Percentiles rank a stretch among this genome's conserved stretches.
Conservation (phyloP, 2,113 vertebrate species). For the Phaetusa simplex region DNA sequence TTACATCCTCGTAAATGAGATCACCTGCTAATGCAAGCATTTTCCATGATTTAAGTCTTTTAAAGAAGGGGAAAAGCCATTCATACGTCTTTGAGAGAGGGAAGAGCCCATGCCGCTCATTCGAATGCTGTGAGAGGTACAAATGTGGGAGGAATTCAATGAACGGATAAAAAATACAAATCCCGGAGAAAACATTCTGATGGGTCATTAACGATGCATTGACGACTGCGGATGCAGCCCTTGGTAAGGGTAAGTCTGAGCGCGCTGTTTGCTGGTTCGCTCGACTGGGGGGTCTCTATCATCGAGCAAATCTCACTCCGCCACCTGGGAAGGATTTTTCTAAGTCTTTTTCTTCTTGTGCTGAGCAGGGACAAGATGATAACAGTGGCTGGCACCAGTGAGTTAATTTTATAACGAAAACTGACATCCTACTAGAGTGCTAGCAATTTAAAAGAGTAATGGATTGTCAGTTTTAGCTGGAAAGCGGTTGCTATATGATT, state of each 20-base stretch:
- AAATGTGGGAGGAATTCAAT: background rate
- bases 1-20: background rate
- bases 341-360: background rate
- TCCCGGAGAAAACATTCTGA: background rate
- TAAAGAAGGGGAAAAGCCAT: background rate
- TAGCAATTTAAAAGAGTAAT: constrained; percentile 67
- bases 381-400: constrained; percentile 31
- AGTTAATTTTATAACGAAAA: constrained; percentile 61
- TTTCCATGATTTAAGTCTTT: background rate
- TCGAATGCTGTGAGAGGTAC: background rate
- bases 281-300: background rate
- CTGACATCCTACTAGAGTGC: constrained; percentile 42
- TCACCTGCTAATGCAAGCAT: background rate
- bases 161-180: background rate
- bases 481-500: constrained; percentile 64
- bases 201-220: background rate
- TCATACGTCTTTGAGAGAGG: background rate
- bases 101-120: background rate
- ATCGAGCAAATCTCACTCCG: background rate
- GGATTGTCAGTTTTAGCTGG: constrained; percentile 69
- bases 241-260: background rate
- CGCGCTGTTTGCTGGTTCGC: background rate
- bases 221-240: background rate
- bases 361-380: constrained; percentile 22
- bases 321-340: background rate